Percentiles rank a stretch among this genome's conserved stretches.
phyloP scores from a whole-genome alignment of 1,140 invertebrate species.

The Drosophila orena region DNA sequence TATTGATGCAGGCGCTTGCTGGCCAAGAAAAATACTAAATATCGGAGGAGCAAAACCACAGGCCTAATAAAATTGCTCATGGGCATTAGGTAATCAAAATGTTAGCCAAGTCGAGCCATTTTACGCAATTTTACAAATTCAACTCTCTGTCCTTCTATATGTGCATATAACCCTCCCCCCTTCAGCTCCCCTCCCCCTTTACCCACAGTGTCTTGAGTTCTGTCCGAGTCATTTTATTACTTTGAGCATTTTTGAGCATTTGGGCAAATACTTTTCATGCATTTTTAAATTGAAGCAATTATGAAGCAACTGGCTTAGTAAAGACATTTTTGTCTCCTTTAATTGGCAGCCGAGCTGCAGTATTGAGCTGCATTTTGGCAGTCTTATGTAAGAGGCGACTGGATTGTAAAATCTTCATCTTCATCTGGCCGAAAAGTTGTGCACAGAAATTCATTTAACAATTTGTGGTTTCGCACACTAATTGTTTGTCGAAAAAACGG shows the following conservation, averaged over 20 bases:
- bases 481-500: constrained; percentile 38
- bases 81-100: constrained; percentile 64
- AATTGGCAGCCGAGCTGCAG: constrained; percentile 61
- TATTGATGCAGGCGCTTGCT: constrained; percentile 67
- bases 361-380: constrained; percentile 15
- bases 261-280: constrained; percentile 66
- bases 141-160: constrained; percentile 5
- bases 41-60: constrained; percentile 50
- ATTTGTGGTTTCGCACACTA: constrained; percentile 71
- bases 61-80: constrained; percentile 69
- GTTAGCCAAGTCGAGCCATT: constrained; percentile 56
- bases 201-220: constrained; percentile 37
- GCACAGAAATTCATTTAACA: constrained; percentile 67
- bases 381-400: constrained; percentile 22
- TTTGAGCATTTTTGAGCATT: constrained; percentile 70
- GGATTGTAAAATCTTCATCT: constrained; percentile 56
- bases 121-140: constrained; percentile 65
- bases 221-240: constrained; percentile 72
- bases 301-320: constrained; percentile 42
- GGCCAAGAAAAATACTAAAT: constrained; percentile 41
- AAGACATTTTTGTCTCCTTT: constrained; percentile 52
- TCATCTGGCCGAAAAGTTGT: constrained; percentile 17
- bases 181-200: background rate
- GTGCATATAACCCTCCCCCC: background rate
- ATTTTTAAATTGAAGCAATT: constrained; percentile 79